Evolutionary conservation across 2,797 vertebrate species (phyloP), one percentile per base, ranked within the genome.

Genomic region (Poecilia velifera): DNA sequence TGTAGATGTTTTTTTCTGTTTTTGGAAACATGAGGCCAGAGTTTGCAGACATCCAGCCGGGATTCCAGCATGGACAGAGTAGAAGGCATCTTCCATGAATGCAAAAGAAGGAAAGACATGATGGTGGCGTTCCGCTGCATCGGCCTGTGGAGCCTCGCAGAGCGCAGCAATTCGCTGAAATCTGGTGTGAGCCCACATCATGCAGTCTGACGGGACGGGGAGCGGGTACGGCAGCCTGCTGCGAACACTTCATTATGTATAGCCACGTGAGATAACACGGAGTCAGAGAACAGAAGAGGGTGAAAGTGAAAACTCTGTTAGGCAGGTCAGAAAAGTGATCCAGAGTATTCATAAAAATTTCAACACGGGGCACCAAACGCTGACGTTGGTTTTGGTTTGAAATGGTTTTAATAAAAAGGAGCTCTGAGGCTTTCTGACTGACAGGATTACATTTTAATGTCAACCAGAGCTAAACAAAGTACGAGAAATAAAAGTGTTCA

Each of bases 361-460:
- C 8, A 84, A 79, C 74, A 78, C 72, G 64, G 76, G 77, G 80
- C 55, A 64, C 39, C 84, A 75, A 39, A 45, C 74, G 72, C 85
- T 83, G 90, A 66, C 77, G 10, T 2, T 5, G n/a, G 71, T 90
- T 94, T 90, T 94, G 51, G 51, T 55, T 88, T 91, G 88, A 90
- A 86, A 86, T 87, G 6, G 71, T 91, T 94, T 91, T 94, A 94
- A 94, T 93, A 95, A 90, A 93, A 88, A 91, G 81, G 71, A 83
- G 82, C 84, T 76, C 79, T 81, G 10, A 13, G 6, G 43, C 57
- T 78, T 72, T 87, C 80, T 79, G 68, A 85, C 84, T 45, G 83
- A 80, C 81, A 57, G 76, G 83, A 86, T 90, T 83, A 88, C 59
- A 89, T 92, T 89, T 90, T 85, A 93, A 91, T 86, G 80, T 84